Conservation (phyloP, 30 jellyfish, hydroid and myxozoan species). For the Chrysaora quinquecirrha region DNA sequence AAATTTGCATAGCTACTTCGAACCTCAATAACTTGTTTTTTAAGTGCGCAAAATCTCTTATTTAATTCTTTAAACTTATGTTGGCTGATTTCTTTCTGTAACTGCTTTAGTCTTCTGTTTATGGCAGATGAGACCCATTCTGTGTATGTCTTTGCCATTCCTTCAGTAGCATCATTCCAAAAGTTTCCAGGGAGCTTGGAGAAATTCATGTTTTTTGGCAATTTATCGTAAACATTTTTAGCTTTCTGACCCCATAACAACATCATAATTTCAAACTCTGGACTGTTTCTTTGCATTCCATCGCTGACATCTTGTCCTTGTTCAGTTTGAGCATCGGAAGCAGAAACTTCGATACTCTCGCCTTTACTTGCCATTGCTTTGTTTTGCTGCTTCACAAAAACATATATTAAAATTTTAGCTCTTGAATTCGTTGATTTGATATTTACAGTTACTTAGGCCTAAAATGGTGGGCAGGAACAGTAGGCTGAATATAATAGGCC, state of each 20-base stretch:
- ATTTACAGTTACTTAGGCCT: too few relatives aligned
- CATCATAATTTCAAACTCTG: not conserved
- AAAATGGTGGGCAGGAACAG: too few relatives aligned
- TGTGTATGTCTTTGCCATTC: not conserved
- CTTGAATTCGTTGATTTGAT: too few relatives aligned
- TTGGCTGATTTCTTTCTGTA: not conserved
- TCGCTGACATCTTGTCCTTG: not conserved
- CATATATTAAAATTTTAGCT: too few relatives aligned
- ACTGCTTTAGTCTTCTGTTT: not conserved
- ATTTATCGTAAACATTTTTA: not conserved
- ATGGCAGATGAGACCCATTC: not conserved
- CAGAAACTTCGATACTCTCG: too few relatives aligned
- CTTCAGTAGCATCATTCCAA: not conserved
- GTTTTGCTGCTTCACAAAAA: too few relatives aligned
- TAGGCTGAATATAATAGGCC: too few relatives aligned
- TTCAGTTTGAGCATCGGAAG: too few relatives aligned
- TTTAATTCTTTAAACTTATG: not conserved
- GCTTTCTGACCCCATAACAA: slow-evolving; percentile 3
- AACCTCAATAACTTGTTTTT: not conserved
- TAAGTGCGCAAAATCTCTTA: not conserved
- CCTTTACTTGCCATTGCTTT: too few relatives aligned
- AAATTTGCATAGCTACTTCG: not conserved
- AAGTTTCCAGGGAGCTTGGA: not conserved
- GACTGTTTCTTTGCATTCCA: not conserved
- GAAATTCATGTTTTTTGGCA: not conserved